A percentile compares a stretch with the other conserved stretches of the same genome.
These are phyloP conservation scores for Vulpes vulpes DNA, from an alignment of 2,113 vertebrate genomes.

Conservation along the genomic window DNA sequence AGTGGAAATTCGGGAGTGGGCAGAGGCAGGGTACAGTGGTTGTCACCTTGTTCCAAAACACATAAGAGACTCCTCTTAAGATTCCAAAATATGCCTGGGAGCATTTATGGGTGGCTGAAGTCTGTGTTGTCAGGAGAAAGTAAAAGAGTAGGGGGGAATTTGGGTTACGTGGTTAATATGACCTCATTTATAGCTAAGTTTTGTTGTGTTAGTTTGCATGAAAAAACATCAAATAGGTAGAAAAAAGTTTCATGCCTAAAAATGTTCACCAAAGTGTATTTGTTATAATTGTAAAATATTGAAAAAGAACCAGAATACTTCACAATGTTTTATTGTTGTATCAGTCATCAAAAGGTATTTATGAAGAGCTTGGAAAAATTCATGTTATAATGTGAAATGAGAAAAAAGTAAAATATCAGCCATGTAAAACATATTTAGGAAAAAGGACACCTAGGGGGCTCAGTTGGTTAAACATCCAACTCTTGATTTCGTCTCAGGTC, in stretches of 20 bases:
- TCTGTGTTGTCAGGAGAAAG: not conserved
- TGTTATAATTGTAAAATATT: not conserved
- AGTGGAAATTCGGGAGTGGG: not conserved
- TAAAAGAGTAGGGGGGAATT: not conserved
- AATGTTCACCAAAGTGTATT: not conserved
- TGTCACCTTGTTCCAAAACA: not conserved
- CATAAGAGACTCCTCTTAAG: not conserved
- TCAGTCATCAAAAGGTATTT: not conserved
- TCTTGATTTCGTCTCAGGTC: not conserved
- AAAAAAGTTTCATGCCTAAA: not conserved
- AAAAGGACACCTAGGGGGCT: not conserved
- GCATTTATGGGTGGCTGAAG: not conserved
- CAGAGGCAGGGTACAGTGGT: too few species aligned
- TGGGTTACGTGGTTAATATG: not conserved
- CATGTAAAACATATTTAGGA: not conserved
- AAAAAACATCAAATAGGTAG: not conserved
- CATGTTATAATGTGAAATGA: not conserved
- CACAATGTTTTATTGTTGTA: not conserved
- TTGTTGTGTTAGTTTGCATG: not conserved
- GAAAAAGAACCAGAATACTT: not conserved
- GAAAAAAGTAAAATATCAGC: not conserved
- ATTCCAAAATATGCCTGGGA: not conserved
- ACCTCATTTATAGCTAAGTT: not conserved
- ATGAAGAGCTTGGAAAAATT: not conserved
- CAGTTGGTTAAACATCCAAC: not conserved